Conservation (phyloP, 2,888 invertebrate genomes). For the Brachylomia viminalis region DNA sequence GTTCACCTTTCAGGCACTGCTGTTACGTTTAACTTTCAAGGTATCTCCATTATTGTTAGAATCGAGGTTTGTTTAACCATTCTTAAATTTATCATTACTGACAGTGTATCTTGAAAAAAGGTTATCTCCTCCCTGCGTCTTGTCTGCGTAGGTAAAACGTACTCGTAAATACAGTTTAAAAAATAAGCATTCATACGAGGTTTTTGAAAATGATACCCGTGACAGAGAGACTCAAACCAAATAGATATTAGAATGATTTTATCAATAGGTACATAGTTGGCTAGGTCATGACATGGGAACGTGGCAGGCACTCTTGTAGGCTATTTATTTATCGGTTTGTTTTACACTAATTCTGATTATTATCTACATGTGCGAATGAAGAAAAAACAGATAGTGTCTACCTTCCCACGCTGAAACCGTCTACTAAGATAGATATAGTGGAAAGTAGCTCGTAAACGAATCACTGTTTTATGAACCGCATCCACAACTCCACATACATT, state of each 20-base stretch:
- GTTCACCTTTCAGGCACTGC: neutral
- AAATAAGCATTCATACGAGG: neutral
- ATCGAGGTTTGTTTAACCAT: neutral
- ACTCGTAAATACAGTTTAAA: neutral
- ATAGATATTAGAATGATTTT: neutral
- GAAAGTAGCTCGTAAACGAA: conserved; percentile 2
- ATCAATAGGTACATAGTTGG: conserved; percentile 2
- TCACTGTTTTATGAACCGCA: conserved; percentile 31
- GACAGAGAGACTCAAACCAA: neutral
- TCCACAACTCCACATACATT: neutral
- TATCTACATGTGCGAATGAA: conserved; percentile 30
- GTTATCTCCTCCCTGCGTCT: neutral
- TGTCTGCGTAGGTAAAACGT: neutral
- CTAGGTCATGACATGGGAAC: conserved; percentile 21
- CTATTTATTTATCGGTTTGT: conserved; percentile 17
- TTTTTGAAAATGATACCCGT: conserved; percentile 29
- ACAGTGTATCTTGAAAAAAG: neutral
- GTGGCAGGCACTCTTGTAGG: neutral
- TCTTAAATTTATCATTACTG: neutral
- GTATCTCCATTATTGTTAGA: neutral
- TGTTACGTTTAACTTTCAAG: neutral
- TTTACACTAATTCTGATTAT: conserved; percentile 34
- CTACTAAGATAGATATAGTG: conserved; percentile 16
- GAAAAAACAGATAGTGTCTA: conserved; percentile 47
- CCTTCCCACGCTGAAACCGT: conserved; percentile 43